Evolutionary conservation across 2,888 invertebrate species (phyloP), one percentile per base, ranked within the genome.

Genomic region (Lucinisca nassula): DNA sequence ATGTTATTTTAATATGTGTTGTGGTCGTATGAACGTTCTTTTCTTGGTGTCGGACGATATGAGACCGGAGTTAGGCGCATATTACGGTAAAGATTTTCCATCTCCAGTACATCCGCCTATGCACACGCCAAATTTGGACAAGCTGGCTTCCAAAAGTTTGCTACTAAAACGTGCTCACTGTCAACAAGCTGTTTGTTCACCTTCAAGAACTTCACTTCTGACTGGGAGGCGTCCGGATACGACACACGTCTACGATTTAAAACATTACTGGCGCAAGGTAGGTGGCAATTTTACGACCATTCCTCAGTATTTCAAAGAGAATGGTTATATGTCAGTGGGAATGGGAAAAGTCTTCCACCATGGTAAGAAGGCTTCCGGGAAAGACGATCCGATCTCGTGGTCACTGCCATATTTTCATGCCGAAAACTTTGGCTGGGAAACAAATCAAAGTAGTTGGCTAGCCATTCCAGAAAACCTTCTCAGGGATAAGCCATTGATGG

Each of bases 311-410:
- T n/a, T n/a, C n/a, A 90, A 90, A 77, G 38, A 87, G 12, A 80
- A 92, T 35, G 92, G 91, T 2, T 88, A 87, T 51, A 45, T 67
- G 6, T 72, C 84, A 8, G 77, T 82, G 24, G 91, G 92, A 21
- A 80, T 88, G 21, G 92, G 92, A 14, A 90, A 98, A 97, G 97
- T 98, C 3, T 98, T 98, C 94, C 98, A 98, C 96, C 98, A 76
- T 73, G n/a, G 38, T 17, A 14, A 45, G 21, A 32, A 70, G 61
- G 24, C 70, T 3, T 51, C 76, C 10, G 76, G 45, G 0, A 30
- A 51, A 21, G 30, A 91, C 37, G 90, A 92, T 55, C 92, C 92
- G 14, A 51, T 85, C 12, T 92, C 92, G 14, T 92, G 92, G 92
- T 82, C 89, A 2, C 88, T 86, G 32, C 72, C 84, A 10, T 90